A percentile compares a stretch with the other conserved stretches of the same genome.
phyloP scores from a whole-genome alignment of 2,113 vertebrate genomes.

The Ammodramus savannarum region DNA sequence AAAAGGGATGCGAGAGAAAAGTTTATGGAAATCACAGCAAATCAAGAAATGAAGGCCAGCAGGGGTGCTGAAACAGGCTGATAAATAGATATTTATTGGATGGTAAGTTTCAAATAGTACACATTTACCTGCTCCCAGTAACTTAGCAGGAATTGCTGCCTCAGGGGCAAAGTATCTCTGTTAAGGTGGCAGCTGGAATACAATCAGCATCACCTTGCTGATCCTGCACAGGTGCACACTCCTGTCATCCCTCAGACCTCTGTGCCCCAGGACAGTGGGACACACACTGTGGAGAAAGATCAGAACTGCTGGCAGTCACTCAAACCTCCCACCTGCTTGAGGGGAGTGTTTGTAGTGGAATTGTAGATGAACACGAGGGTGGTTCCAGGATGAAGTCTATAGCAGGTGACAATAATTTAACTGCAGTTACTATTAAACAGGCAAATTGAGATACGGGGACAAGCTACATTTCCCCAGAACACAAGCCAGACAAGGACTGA shows the following conservation, averaged over 20 bases:
- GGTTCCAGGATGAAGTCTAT: not conserved
- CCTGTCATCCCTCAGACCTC: not conserved
- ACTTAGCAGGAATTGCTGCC: not conserved
- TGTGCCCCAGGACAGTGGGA: not conserved
- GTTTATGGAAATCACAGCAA: not conserved
- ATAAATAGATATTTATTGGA: not conserved
- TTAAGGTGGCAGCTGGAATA: not conserved
- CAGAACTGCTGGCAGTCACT: not conserved
- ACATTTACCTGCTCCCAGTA: not conserved
- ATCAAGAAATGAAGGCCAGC: not conserved
- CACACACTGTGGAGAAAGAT: accelerated
- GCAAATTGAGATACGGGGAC: not conserved
- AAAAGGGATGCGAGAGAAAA: not conserved
- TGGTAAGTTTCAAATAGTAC: not conserved
- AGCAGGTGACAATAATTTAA: not conserved
- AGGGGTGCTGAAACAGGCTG: not conserved
- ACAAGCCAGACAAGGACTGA: not conserved
- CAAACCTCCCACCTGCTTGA: not conserved
- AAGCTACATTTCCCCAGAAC: not conserved
- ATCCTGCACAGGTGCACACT: accelerated
- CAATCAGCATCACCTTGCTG: not conserved
- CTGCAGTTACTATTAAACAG: not conserved
- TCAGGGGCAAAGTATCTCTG: not conserved
- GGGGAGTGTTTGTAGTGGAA: not conserved
- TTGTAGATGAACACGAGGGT: not conserved